Conservation (phyloP, 2,797 vertebrate genomes). For the Anguilla obscura region DNA sequence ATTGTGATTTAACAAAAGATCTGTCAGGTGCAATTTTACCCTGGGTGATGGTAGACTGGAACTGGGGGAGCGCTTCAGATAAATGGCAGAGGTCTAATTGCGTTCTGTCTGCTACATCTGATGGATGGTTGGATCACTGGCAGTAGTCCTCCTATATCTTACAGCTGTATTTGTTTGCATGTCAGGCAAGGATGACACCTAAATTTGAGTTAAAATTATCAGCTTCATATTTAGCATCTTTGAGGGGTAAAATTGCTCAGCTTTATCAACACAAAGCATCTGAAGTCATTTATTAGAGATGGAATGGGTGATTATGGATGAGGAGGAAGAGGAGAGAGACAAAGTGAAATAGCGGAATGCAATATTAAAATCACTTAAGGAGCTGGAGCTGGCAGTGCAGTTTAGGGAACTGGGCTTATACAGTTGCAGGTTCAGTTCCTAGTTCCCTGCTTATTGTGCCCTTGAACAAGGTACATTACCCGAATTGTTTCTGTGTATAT, state of each 20-base stretch:
- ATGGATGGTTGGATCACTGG: neutral
- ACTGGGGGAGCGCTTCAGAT: neutral
- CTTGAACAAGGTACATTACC: neutral
- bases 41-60: neutral
- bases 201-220: neutral
- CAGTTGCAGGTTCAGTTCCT: neutral
- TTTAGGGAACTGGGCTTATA: neutral
- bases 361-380: neutral
- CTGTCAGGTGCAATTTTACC: conserved; percentile 7
- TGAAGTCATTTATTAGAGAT: neutral
- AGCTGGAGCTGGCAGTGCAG: neutral
- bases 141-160: neutral
- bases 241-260: neutral
- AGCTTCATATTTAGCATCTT: neutral
- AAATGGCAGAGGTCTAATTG: conserved; percentile 25
- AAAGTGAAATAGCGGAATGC: neutral
- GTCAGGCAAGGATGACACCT: neutral
- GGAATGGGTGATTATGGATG: neutral
- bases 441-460: neutral
- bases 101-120: conserved; percentile 10
- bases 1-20: conserved; percentile 21
- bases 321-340: neutral
- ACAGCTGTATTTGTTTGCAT: neutral
- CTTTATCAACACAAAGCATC: neutral
- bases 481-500: neutral